Evolutionary conservation across 1,140 invertebrate genomes (phyloP), one percentile per base, ranked within the genome.

Genomic region (Archegozetes longisetosus): DNA sequence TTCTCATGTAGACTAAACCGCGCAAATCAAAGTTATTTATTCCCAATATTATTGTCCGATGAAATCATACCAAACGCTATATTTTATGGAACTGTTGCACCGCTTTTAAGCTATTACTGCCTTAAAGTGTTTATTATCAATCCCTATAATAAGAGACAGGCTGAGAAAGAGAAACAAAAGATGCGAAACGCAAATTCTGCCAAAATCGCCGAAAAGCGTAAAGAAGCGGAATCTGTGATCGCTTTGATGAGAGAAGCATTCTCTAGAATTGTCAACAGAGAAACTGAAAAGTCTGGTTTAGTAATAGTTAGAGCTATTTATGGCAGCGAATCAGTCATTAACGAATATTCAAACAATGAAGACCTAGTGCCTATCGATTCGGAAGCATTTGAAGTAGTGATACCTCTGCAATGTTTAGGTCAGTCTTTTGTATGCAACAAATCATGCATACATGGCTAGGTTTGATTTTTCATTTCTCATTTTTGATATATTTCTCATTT

Each of bases 371-470:
- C 59, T 24, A 32, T 27, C 22, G 66, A 68, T 6, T 61, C 74
- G 61, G 83, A 88, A 67, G 77, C 87, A 12, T 84, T 96, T 56
- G 88, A 95, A 73, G 92, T 97, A 2, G 92, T 87, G 2, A 80
- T 95, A 65, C 88, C 89, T 1, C 68, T 97, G 20, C 94, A 98
- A 70, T 91, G 90, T 69, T 78, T 96, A n/a, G n/a, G n/a, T n/a
- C n/a, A n/a, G n/a, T n/a, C n/a, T n/a, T n/a, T n/a, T n/a, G n/a
- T n/a, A n/a, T n/a, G n/a, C n/a, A n/a, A n/a, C n/a, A n/a, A n/a
- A n/a, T n/a, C n/a, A n/a, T n/a, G n/a, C n/a, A n/a, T n/a, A n/a
- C n/a, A n/a, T n/a, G n/a, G n/a, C n/a, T n/a, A n/a, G n/a, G n/a
- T n/a, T n/a, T n/a, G n/a, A n/a, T n/a, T n/a, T n/a, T n/a, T n/a